phyloP scores from a whole-genome alignment of 2,113 vertebrate genomes.

The Hypanus sabinus region DNA sequence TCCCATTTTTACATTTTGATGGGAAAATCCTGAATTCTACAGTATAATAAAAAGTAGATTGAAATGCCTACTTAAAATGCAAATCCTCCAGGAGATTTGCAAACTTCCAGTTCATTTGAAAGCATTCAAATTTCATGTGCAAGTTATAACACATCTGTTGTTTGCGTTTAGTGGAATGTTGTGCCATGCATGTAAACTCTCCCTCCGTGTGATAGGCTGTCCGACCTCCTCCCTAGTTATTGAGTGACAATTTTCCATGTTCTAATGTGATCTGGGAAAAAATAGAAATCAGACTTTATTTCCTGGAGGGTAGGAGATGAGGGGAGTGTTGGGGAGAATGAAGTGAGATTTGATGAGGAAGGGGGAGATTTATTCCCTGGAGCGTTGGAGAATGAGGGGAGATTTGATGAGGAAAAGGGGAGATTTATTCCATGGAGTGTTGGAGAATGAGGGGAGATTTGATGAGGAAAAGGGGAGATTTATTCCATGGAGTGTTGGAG shows the following conservation, averaged over 20 bases:
- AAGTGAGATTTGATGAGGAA: too few relatives aligned
- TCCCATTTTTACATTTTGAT: not conserved
- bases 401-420: too few relatives aligned
- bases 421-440: too few relatives aligned
- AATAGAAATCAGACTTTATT: not conserved
- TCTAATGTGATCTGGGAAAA: not conserved
- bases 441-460: too few relatives aligned
- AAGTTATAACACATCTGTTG: not conserved
- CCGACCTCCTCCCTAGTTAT: too few relatives aligned
- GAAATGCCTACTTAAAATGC: not conserved
- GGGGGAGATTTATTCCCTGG: too few relatives aligned
- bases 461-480: too few relatives aligned
- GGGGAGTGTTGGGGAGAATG: too few relatives aligned
- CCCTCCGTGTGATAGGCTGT: not conserved
- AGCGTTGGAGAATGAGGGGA: too few relatives aligned
- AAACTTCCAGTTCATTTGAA: not conserved
- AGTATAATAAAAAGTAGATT: not conserved
- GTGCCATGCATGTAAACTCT: not conserved
- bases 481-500: too few relatives aligned
- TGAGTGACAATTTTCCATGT: not conserved
- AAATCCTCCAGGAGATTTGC: not conserved
- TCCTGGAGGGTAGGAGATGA: too few relatives aligned
- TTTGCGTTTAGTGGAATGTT: not conserved
- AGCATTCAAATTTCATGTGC: not conserved
- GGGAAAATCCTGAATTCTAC: not conserved